Conservation (phyloP, 53 echinoderm and acorn worm species). For the Pentamera pediparva region DNA sequence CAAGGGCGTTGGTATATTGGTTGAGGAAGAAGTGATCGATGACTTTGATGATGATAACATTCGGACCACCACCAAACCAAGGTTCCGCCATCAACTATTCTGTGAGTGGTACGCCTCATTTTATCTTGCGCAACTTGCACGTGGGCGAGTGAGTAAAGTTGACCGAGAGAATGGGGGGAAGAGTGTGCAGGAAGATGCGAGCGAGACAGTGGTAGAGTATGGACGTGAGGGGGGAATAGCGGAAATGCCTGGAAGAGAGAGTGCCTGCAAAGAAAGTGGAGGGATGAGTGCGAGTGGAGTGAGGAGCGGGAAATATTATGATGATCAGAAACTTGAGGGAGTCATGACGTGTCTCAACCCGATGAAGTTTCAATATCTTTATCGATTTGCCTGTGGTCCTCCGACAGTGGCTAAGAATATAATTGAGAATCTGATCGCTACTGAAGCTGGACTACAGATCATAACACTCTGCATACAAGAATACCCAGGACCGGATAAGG, state of each 20-base stretch:
- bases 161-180: slow-evolving; percentile 9
- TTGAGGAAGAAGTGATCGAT: slow-evolving; percentile 3
- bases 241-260: slow-evolving; percentile 6
- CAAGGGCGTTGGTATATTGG: neutral
- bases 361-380: slow-evolving; percentile 4
- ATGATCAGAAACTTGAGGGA: neutral
- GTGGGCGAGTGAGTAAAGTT: neutral
- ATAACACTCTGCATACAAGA: slow-evolving; percentile 2
- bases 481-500: slow-evolving; percentile 1
- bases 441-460: slow-evolving; percentile 1
- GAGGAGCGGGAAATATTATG: neutral
- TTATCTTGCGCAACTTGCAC: neutral
- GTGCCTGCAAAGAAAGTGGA: slow-evolving; percentile 5
- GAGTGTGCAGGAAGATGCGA: slow-evolving; percentile 2
- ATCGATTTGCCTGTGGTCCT: slow-evolving; percentile 5
- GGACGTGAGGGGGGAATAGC: slow-evolving; percentile 7
- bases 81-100: neutral
- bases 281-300: slow-evolving; percentile 8
- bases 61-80: slow-evolving; percentile 9
- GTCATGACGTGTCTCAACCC: slow-evolving; percentile 2
- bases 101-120: slow-evolving; percentile 19
- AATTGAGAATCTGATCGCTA: neutral
- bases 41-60: neutral
- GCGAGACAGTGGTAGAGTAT: slow-evolving; percentile 9
- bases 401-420: neutral